Conservation (phyloP, 2,113 vertebrate genomes). For the Takifugu flavidus region DNA sequence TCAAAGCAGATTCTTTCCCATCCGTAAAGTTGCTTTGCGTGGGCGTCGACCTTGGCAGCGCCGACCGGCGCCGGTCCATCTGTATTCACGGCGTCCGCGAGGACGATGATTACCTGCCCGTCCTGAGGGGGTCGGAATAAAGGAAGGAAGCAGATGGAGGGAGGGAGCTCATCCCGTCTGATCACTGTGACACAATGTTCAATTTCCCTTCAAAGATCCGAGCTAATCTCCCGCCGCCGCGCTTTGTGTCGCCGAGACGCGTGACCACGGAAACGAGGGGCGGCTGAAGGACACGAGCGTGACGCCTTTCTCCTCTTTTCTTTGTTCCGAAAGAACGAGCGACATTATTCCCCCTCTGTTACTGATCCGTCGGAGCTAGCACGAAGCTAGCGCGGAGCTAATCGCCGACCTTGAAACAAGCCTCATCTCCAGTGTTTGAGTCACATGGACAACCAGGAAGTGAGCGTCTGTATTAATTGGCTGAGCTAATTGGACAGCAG, state of each 20-base stretch:
- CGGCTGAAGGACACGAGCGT: slow-evolving; percentile 44
- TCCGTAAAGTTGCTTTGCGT: too few relatives aligned
- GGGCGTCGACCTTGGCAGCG: neutral
- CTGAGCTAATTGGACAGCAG: neutral
- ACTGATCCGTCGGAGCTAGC: too few relatives aligned
- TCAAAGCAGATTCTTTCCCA: too few relatives aligned
- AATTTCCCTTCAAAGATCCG: slow-evolving; percentile 54
- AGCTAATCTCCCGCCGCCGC: slow-evolving; percentile 47
- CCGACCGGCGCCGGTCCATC: slow-evolving; percentile 35
- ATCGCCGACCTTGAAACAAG: neutral
- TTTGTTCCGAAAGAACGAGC: neutral
- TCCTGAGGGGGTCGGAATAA: slow-evolving; percentile 24
- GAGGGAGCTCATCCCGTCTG: slow-evolving; percentile 21
- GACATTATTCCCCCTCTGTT: too few relatives aligned
- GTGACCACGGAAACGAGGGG: slow-evolving; percentile 34
- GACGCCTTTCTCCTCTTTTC: slow-evolving; percentile 9
- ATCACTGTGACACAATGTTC: slow-evolving; percentile 50
- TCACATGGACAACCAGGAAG: neutral
- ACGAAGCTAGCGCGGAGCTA: too few relatives aligned
- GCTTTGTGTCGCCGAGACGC: slow-evolving; percentile 39
- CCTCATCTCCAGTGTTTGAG: neutral
- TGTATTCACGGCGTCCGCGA: slow-evolving; percentile 50
- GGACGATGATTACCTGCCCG: slow-evolving; percentile 53
- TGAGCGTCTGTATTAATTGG: neutral
- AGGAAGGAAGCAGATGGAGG: slow-evolving; percentile 22